Percentiles rank a stretch among this genome's conserved stretches.
Evolutionary conservation across 1,140 invertebrate genomes (phyloP).

Genomic region (Dolichoris vasculosae): DNA sequence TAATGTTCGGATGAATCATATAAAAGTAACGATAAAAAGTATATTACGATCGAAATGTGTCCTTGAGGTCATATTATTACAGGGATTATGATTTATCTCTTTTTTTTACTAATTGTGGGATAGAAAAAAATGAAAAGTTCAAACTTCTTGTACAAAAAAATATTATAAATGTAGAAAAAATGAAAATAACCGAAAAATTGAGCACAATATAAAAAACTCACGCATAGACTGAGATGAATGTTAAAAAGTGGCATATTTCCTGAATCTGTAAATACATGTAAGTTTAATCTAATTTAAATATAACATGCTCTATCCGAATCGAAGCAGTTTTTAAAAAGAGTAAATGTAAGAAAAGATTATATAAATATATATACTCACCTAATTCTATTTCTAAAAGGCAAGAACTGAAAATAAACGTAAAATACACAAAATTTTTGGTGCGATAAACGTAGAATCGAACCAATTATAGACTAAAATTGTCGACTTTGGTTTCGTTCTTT

Average conservation of each 20-base stretch:
- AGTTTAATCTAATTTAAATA: conserved; percentile 46
- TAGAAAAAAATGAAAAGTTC: conserved; percentile 25
- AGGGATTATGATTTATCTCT: background rate
- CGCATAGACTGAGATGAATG: conserved; percentile 50
- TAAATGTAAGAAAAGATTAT: conserved; percentile 34
- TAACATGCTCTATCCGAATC: conserved; percentile 10
- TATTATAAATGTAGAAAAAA: conserved; percentile 36
- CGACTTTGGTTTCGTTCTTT: conserved; percentile 15
- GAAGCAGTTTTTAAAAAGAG: background rate
- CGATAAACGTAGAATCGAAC: background rate
- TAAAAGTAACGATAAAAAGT: no score
- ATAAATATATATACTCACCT: conserved; percentile 45
- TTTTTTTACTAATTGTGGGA: background rate
- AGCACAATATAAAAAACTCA: conserved; percentile 34
- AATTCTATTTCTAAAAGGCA: conserved; percentile 41
- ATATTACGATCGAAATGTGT: background rate
- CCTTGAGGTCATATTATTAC: background rate
- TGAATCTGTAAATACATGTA: conserved; percentile 52
- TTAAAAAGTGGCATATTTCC: conserved; percentile 46
- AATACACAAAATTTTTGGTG: background rate
- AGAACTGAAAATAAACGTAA: conserved; percentile 36
- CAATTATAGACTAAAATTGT: background rate
- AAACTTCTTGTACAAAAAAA: conserved; percentile 49
- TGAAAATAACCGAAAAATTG: conserved; percentile 32
- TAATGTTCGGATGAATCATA: no score